Evolutionary conservation across 2,888 invertebrate genomes (phyloP).

Genomic region (Phyto melanocephala): DNA sequence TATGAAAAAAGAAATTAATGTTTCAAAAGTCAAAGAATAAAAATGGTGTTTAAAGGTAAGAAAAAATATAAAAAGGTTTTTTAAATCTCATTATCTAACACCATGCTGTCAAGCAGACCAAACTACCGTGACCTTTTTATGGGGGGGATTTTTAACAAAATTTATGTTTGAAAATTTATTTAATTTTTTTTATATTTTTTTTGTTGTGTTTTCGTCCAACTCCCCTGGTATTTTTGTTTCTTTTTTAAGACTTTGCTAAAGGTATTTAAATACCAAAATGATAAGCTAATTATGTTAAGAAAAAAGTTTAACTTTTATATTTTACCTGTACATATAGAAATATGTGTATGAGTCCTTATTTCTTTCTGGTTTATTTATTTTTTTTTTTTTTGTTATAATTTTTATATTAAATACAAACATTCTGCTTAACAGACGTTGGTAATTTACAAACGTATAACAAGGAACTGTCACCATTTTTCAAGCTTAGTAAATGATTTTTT

Average conservation of each 20-base stretch:
- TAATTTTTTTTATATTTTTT: not conserved
- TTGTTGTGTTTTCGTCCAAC: slow-evolving; percentile 24
- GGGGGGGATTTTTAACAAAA: slow-evolving; percentile 2
- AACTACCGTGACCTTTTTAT: slow-evolving; percentile 38
- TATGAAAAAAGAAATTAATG: not conserved
- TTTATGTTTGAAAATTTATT: slow-evolving; percentile 46
- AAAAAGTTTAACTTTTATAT: slow-evolving; percentile 3
- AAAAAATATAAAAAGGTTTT: slow-evolving; percentile 37
- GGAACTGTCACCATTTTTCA: slow-evolving; percentile 69
- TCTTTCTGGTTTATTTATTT: no score
- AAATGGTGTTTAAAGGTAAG: not conserved
- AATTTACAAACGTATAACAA: slow-evolving; percentile 71
- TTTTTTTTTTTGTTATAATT: no score
- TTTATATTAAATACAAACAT: slow-evolving; percentile 32
- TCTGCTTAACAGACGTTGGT: slow-evolving; percentile 56
- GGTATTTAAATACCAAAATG: slow-evolving; percentile 67
- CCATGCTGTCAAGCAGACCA: not conserved
- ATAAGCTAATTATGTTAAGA: slow-evolving; percentile 72
- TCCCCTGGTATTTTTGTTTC: not conserved
- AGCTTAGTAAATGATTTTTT: slow-evolving; percentile 55
- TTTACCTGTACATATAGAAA: not conserved
- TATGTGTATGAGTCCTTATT: slow-evolving; percentile 4
- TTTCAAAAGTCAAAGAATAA: not conserved
- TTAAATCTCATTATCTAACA: slow-evolving; percentile 48
- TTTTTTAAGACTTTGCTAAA: slow-evolving; percentile 11